A percentile compares a stretch with the other conserved stretches of the same genome.
These are phyloP conservation scores for Aldabrachelys gigantea DNA, from an alignment of 2,113 vertebrate genomes.

Conservation along the genomic window DNA sequence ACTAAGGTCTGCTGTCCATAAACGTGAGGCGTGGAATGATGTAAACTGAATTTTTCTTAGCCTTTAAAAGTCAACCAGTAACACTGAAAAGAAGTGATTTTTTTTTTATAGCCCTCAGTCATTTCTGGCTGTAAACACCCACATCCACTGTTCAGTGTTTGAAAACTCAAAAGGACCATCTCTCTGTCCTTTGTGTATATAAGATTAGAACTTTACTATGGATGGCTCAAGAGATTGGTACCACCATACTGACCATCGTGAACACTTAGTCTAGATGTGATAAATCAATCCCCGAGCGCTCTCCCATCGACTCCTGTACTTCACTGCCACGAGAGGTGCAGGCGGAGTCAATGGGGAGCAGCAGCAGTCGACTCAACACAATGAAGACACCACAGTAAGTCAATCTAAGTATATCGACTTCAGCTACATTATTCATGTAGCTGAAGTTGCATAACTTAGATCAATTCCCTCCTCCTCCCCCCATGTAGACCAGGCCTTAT, in stretches of 20 bases:
- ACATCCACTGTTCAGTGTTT: background rate
- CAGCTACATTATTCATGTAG: no score
- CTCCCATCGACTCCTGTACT: no score
- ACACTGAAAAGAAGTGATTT: rapidly evolving
- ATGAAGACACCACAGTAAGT: no score
- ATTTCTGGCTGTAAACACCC: background rate
- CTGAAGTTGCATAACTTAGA: no score
- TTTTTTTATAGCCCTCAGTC: rapidly evolving
- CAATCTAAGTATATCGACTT: no score
- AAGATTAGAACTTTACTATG: background rate
- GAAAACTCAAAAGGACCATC: background rate
- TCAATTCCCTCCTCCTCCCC: no score
- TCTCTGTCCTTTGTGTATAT: background rate
- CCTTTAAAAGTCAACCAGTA: background rate
- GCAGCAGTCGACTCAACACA: no score
- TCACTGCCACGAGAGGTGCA: no score
- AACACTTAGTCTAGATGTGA: background rate
- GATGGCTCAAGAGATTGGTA: background rate
- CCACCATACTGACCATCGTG: rapidly evolving
- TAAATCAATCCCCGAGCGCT: no score
- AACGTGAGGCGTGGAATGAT: background rate
- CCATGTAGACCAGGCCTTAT: background rate
- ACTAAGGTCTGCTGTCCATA: background rate
- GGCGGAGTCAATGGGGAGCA: no score
- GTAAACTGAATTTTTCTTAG: background rate